These are phyloP conservation scores for Leucoraja ocellata DNA, from an alignment of 2,797 vertebrate species.

Conservation along the genomic window DNA sequence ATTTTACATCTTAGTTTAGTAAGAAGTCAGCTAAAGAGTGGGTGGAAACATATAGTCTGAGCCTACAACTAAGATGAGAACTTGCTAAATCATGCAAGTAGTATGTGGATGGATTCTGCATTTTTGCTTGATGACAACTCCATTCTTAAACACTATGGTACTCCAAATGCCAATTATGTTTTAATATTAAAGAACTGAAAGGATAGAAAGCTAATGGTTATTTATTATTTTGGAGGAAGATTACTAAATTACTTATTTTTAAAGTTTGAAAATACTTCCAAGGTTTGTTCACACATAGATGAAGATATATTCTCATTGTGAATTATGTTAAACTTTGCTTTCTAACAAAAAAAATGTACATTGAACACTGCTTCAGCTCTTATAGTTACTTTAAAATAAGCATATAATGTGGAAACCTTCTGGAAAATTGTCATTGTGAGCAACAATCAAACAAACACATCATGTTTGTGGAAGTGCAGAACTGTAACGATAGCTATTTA, in stretches of 20 bases:
- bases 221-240: not conserved
- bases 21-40: not conserved
- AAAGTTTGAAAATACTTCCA: not conserved
- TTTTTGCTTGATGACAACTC: not conserved
- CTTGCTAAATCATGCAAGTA: not conserved
- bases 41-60: not conserved
- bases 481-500: not conserved
- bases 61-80: not conserved
- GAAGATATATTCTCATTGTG: too few relatives aligned
- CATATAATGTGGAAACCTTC: not conserved
- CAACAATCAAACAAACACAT: not conserved
- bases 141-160: not conserved
- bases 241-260: not conserved
- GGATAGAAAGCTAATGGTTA: not conserved
- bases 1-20: not conserved
- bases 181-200: conserved; percentile 4
- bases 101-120: not conserved
- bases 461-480: not conserved
- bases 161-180: not conserved
- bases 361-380: not conserved
- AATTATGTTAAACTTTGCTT: too few relatives aligned
- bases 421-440: not conserved
- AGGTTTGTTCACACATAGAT: too few relatives aligned
- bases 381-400: not conserved
- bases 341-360: not conserved